These are phyloP conservation scores for Pandemis cinnamomeana DNA, from an alignment of 2,888 invertebrate species.

Conservation along the genomic window DNA sequence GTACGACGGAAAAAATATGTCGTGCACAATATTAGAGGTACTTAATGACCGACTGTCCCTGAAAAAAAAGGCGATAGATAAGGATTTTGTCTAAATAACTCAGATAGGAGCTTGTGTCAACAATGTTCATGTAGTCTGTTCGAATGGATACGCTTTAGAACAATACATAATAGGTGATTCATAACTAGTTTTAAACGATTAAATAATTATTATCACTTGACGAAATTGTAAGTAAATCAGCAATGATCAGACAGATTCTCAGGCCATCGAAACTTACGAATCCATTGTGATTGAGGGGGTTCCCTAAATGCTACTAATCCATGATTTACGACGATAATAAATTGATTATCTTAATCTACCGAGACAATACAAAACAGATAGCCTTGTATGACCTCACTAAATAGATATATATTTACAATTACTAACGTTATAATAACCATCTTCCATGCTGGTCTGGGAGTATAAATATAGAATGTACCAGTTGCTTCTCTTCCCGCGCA, in stretches of 20 bases:
- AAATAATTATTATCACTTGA: not conserved
- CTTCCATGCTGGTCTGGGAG: too few relatives aligned
- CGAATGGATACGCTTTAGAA: too few relatives aligned
- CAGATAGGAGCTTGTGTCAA: too few relatives aligned
- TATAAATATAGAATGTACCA: too few relatives aligned
- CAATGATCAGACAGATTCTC: not conserved
- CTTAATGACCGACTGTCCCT: not conserved
- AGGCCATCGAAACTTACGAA: conserved; percentile 12
- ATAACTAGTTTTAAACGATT: not conserved
- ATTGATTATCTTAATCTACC: conserved; percentile 2
- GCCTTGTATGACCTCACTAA: not conserved
- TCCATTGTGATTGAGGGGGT: conserved; percentile 16
- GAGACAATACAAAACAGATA: not conserved
- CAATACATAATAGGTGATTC: too few relatives aligned
- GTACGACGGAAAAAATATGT: too few relatives aligned
- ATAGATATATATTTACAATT: not conserved
- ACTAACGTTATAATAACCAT: too few relatives aligned
- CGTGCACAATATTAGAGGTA: too few relatives aligned
- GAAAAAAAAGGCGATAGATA: not conserved
- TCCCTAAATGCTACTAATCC: conserved; percentile 9
- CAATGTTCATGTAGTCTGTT: too few relatives aligned
- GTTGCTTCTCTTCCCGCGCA: too few relatives aligned
- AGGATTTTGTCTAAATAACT: too few relatives aligned
- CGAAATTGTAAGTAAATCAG: not conserved
- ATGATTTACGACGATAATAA: not conserved